Evolutionary conservation across 2,888 invertebrate genomes (phyloP), one percentile per base, ranked within the genome.

Genomic region (Oegoconia quadripuncta): DNA sequence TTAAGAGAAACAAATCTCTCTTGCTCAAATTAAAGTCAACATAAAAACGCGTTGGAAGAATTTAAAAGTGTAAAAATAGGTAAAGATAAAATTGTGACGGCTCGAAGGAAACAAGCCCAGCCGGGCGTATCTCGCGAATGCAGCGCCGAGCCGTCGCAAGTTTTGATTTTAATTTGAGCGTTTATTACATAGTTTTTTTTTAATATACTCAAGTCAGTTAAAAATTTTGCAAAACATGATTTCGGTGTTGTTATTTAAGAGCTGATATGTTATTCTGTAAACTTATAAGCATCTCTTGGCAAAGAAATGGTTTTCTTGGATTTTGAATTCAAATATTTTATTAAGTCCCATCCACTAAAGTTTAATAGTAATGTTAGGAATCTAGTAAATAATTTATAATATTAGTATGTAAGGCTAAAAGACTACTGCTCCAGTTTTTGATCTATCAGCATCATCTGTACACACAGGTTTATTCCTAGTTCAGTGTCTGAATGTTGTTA

Each of bases 31-130:
- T 60, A 60, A 60, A 50, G 59, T 63, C 58, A 57, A 50, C 57
- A 59, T 55, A 59, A 60, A 52, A 50, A 54, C 47, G 52, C 52
- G 55, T 49, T 54, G 39, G 48, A 49, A 60, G 59, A 64, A 70
- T 61, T 55, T 64, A 56, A 65, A 66, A 55, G 55, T 59, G 64
- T 65, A 63, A 66, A 68, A 70, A 72, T 60, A 71, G 60, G 60
- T 60, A 63, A 68, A 73, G 72, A 74, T 74, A 74, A 74, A 75
- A 73, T 61, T 69, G 64, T 75, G 74, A 72, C 76, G 70, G 71
- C 64, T 58, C 55, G 66, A 62, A 70, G 74, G 73, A 74, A 76
- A 65, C 64, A 62, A 45, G 61, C 57, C 65, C 66, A 69, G 61
- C 72, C 57, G 52, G 63, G 69, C 75, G 68, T 67, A 68, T 72